Evolutionary conservation across 2,797 vertebrate species (phyloP).

Genomic region (Neosilurus hyrtlii): DNA sequence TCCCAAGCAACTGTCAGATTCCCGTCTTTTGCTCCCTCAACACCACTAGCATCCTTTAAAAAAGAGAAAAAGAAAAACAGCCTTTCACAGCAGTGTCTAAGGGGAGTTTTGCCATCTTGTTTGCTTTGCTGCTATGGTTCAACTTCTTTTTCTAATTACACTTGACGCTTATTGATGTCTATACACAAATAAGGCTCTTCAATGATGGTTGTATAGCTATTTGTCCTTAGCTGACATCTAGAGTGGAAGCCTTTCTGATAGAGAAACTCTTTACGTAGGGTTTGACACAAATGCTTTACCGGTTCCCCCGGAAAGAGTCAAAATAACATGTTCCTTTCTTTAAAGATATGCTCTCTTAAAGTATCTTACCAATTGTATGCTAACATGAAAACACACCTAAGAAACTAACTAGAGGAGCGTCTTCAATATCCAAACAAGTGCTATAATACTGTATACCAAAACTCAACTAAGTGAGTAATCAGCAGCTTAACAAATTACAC

Average conservation of each 20-base stretch:
- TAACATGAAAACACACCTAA: background rate
- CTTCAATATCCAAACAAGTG: background rate
- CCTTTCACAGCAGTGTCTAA: background rate
- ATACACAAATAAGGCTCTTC: background rate
- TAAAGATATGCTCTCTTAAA: background rate
- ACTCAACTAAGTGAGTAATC: background rate
- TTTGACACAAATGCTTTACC: background rate
- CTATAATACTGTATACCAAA: background rate
- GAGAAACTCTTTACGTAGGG: background rate
- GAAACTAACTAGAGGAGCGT: background rate
- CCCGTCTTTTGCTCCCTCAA: constrained; percentile 8
- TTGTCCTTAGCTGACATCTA: background rate
- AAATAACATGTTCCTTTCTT: background rate
- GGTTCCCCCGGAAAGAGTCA: background rate
- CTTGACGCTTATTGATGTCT: constrained; percentile 7
- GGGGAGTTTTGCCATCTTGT: background rate
- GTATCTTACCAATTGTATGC: background rate
- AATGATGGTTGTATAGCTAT: background rate
- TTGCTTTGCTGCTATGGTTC: background rate
- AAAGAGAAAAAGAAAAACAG: background rate
- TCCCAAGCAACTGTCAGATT: constrained; percentile 22
- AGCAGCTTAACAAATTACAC: constrained; percentile 31
- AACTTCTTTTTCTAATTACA: constrained; percentile 10
- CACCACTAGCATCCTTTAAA: background rate
- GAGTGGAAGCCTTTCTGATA: background rate